Base-by-base conservation (phyloP, 1,140 invertebrate species). In the Aphelinus atriplicis region DNA sequence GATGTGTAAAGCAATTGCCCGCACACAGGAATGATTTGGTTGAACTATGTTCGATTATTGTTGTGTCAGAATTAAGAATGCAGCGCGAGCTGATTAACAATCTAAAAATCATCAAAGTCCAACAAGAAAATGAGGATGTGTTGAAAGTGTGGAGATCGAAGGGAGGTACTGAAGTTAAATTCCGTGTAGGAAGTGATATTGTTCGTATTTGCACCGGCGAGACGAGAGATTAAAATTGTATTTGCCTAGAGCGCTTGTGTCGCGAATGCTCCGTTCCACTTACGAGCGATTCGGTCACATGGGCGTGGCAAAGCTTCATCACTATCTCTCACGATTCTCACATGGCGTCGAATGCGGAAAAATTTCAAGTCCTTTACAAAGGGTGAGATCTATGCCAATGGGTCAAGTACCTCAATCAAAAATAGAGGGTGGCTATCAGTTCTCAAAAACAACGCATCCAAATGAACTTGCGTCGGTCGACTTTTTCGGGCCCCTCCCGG, bases 401-500 rank as follows among this genome's bases (percentile, higher is more conserved):
- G 0, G 48, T 62, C 0, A 75, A 75, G 26, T n/a, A 55, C 46
- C 42, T 60, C 0, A 75, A 62, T 75, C n/a, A 45, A 26, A 9
- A 2, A 64, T 72, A 51, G 61, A 66, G n/a, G 72, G 63, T 1
- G 55, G 46, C 2, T 68, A 50, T 61, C 62, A 73, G 63, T 65
- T 53, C 3, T 64, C 50, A 47, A 53, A n/a, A 57, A 69, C 63
- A 7, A 10, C 51, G 1, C 3, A 10, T 1, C 70, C 71, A 7
- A 48, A 48, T 4, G 67, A 84, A 3, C 48, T 84, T 6, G 80
- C 84, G 0, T 75, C 80, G 70, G 79, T 80, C 0, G 82, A 86
- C 73, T 80, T 80, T 76, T 84, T 77, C 78, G 83, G 84, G 2
- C 80, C 79, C 0, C 55, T 85, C 7, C 81, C 81, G 10, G n/a